A percentile compares a stretch with the other conserved stretches of the same genome.
Conservation (phyloP, 2,113 vertebrate genomes). For the Mesembrinibis cayennensis region DNA sequence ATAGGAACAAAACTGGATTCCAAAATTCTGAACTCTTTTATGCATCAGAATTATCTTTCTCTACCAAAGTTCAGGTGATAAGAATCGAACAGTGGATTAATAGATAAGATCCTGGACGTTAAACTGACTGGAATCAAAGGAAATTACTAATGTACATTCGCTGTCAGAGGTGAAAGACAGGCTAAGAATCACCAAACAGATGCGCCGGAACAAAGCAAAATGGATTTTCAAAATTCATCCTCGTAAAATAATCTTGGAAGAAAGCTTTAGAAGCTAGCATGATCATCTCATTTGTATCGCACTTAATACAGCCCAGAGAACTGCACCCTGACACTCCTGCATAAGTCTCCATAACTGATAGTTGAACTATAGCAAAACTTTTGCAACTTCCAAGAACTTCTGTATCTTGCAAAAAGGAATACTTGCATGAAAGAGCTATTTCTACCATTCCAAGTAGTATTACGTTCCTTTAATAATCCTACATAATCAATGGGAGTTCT, state of each 20-base stretch:
- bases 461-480: constrained; percentile 4
- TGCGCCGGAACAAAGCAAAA: not conserved
- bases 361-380: not conserved
- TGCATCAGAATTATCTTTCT: not conserved
- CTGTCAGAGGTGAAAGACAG: not conserved
- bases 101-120: not conserved
- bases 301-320: not conserved
- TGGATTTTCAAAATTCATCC: not conserved
- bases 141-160: not conserved
- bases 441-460: not conserved
- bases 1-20: not conserved
- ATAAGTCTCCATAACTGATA: not conserved
- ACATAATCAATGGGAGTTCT: not conserved
- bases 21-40: not conserved
- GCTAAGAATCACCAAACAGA: not conserved
- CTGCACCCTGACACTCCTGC: not conserved
- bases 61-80: not conserved
- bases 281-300: not conserved
- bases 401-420: not conserved
- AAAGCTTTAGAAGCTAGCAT: not conserved
- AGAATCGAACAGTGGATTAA: not conserved
- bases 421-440: constrained; percentile 4
- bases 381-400: not conserved
- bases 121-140: not conserved
- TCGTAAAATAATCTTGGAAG: not conserved